Base-by-base conservation (phyloP, 2,113 vertebrate species). In the Neogobius melanostomus region DNA sequence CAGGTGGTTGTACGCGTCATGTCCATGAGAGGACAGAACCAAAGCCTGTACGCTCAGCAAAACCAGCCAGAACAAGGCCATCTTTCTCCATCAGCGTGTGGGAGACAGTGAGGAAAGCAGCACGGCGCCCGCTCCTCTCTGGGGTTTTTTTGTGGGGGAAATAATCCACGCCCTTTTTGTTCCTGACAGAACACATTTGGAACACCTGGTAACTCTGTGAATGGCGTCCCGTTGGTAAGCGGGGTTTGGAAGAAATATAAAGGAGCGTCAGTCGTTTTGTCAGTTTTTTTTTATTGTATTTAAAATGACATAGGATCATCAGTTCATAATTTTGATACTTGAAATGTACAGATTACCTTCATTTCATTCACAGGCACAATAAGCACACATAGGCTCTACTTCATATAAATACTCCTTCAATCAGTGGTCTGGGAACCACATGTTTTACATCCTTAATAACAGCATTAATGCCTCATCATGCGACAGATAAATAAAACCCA, bases 1-100 rank as follows among this genome's bases (percentile, higher is more conserved):
- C 4, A 94, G 89, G 6, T 15, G 42, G 0, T 47, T 14, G 52
- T 89, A 90, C 11, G 67, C 66, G 15, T 63, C 66, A 57, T 89
- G 83, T 0, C 82, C 81, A 0, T 74, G 11, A 0, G 56, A 68
- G 14, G 56, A 51, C 12, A 47, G 46, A 28, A 82, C 28, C 57
- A 88, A 64, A 17, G 69, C 66, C 11, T 74, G 84, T 0, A 47
- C 0, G 15, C 51, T 43, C 8, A 89, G 8, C 43, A 91, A 47
- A 64, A 86, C 70, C 64, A 88, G 71, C 28, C 73, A 2, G 7
- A 73, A 43, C 36, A 71, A 74, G 72, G 84, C 89, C 89, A 92
- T 92, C 12, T 71, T 86, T 43, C 59, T 66, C 16, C 42, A 53
- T 10, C 48, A 64, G 60, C 46, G 28, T 82, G 69, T 8, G 48